phyloP scores from a whole-genome alignment of 2,888 invertebrate species.

The Drosophila leonis region DNA sequence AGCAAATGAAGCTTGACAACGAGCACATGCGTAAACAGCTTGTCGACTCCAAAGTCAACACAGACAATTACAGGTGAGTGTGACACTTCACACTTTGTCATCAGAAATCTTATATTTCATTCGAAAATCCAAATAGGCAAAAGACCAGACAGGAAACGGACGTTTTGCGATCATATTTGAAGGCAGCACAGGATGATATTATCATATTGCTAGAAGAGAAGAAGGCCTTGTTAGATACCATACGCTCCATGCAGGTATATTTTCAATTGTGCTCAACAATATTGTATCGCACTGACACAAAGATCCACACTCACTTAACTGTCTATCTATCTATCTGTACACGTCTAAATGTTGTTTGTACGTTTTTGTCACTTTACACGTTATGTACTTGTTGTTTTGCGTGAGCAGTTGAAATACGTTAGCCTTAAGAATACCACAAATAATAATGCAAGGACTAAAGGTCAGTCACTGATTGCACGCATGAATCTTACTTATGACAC shows the following conservation, averaged over 20 bases:
- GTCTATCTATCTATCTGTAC: slow-evolving; percentile 37
- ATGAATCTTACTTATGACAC: slow-evolving; percentile 30
- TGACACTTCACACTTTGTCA: background rate
- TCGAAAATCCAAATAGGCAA: slow-evolving; percentile 63
- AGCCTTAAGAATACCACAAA: slow-evolving; percentile 76
- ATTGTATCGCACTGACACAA: slow-evolving; percentile 8
- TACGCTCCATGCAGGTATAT: slow-evolving; percentile 89
- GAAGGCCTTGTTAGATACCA: slow-evolving; percentile 89
- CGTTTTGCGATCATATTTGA: slow-evolving; percentile 87
- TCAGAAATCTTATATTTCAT: background rate
- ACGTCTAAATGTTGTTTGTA: slow-evolving; percentile 60
- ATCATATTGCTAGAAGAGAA: slow-evolving; percentile 90
- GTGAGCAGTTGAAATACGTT: slow-evolving; percentile 71
- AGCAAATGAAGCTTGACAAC: slow-evolving; percentile 88
- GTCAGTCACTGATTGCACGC: slow-evolving; percentile 75
- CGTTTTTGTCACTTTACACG: slow-evolving; percentile 49
- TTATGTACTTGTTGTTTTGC: slow-evolving; percentile 57
- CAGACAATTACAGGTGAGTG: slow-evolving; percentile 87
- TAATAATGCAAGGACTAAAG: slow-evolving; percentile 82
- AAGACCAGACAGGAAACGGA: slow-evolving; percentile 87
- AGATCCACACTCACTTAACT: slow-evolving; percentile 35
- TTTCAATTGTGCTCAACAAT: background rate
- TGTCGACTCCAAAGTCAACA: slow-evolving; percentile 86
- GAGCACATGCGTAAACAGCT: slow-evolving; percentile 88
- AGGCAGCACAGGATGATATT: slow-evolving; percentile 91